These are phyloP conservation scores for Leptobrachium ailaonicum DNA, from an alignment of 2,113 vertebrate species.

Conservation along the genomic window DNA sequence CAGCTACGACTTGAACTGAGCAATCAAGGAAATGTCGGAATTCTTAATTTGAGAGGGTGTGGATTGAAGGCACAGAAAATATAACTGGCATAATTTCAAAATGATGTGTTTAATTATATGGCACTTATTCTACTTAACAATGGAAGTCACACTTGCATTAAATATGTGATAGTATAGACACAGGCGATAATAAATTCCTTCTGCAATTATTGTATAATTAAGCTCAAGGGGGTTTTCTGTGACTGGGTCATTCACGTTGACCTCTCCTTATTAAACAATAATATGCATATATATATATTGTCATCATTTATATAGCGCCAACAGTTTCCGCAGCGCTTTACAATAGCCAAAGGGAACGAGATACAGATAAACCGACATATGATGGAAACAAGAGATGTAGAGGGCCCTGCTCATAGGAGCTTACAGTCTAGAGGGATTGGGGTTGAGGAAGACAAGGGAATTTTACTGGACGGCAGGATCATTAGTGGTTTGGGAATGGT, in stretches of 20 bases:
- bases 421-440: too few relatives aligned
- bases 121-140: slow-evolving; percentile 1
- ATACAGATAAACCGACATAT: too few relatives aligned
- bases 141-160: background rate
- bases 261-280: too few relatives aligned
- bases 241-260: background rate
- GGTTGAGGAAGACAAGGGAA: too few relatives aligned
- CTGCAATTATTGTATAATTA: background rate
- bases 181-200: background rate
- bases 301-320: too few relatives aligned
- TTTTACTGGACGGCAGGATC: too few relatives aligned
- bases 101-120: slow-evolving; percentile 4
- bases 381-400: too few relatives aligned
- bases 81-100: background rate
- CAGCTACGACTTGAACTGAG: background rate
- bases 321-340: too few relatives aligned
- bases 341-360: too few relatives aligned
- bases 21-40: background rate
- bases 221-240: background rate
- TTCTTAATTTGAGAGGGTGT: background rate
- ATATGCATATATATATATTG: too few relatives aligned
- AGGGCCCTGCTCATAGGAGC: too few relatives aligned
- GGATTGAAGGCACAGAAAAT: background rate
- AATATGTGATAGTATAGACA: background rate
- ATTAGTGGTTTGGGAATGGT: too few relatives aligned